Base-by-base conservation (phyloP, 2,113 vertebrate species). In the Sebastes fasciatus region DNA sequence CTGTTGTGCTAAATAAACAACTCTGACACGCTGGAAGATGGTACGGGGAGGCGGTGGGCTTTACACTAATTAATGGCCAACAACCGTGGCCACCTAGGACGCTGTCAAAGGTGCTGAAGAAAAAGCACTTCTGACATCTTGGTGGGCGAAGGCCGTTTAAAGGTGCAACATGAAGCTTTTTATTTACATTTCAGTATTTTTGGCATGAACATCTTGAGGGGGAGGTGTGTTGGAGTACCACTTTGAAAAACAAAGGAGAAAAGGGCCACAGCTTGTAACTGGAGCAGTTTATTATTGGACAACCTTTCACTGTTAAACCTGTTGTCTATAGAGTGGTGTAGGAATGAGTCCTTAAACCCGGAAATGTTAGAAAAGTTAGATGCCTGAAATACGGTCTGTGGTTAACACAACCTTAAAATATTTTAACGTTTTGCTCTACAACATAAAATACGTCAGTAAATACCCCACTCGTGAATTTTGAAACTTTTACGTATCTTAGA, bases 1-100 rank as follows among this genome's bases (percentile, higher is more conserved):
- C 76, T 88, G 88, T 86, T 88, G 84, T 84, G 89, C 74, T 77
- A 86, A 91, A 92, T 89, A 91, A 94, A 91, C 88, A 91, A 72
- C 66, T 79, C 57, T 91, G 92, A 92, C 86, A 84, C 14, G 60
- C 1, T 62, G 72, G 82, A 80, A 57, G 77, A 64, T 0, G 65
- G 70, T 61, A 10, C 1, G 46, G 4, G 74, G 77, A 70, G 85
- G 80, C 13, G 55, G 69, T 65, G 74, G 74, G 77, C 77, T 87
- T 74, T 63, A 70, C 66, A 55, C 80, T 91, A 90, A 93, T 92
- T 90, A 93, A 86, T 70, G 83, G 82, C 82, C 82, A 90, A 82
- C 82, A 80, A 74, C 19, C 71, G 72, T 73, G 60, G 81, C 68
- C 73, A 42, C 73, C 9, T 0, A 78, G 76, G 79, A 88, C 77